phyloP scores from a whole-genome alignment of 2,113 vertebrate genomes.

The Trogon melanurus region DNA sequence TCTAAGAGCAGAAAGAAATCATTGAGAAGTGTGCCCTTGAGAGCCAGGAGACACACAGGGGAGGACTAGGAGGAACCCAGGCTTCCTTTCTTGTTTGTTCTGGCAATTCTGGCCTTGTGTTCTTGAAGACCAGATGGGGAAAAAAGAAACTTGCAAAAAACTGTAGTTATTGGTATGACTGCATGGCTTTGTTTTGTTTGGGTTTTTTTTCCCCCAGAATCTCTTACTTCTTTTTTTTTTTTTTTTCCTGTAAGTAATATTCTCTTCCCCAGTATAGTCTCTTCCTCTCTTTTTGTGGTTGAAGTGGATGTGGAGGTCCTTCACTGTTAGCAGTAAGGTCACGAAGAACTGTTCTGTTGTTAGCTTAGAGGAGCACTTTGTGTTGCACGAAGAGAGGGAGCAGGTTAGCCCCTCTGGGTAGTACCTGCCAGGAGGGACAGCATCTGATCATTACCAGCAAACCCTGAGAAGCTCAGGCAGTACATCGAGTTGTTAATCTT shows the following conservation, averaged over 20 bases:
- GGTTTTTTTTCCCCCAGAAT: background rate
- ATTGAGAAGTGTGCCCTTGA: background rate
- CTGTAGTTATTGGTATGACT: background rate
- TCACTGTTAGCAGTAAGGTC: background rate
- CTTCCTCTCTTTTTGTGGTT: background rate
- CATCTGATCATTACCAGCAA: background rate
- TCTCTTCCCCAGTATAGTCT: background rate
- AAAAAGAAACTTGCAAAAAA: background rate
- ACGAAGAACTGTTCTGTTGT: background rate
- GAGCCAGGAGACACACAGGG: background rate
- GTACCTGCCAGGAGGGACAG: background rate
- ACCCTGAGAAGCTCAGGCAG: background rate
- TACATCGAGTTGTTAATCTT: background rate
- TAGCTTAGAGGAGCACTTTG: background rate
- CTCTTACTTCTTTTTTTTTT: background rate
- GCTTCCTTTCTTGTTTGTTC: background rate
- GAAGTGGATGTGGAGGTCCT: background rate
- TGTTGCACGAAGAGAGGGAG: background rate
- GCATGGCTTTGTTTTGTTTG: background rate
- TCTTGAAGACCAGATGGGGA: background rate
- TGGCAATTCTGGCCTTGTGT: background rate
- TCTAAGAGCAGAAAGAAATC: background rate
- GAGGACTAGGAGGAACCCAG: background rate
- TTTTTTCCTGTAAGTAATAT: background rate
- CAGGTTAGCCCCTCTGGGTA: rapidly evolving